phyloP scores from a whole-genome alignment of 2,888 invertebrate species.

The Crocallis elinguaria region DNA sequence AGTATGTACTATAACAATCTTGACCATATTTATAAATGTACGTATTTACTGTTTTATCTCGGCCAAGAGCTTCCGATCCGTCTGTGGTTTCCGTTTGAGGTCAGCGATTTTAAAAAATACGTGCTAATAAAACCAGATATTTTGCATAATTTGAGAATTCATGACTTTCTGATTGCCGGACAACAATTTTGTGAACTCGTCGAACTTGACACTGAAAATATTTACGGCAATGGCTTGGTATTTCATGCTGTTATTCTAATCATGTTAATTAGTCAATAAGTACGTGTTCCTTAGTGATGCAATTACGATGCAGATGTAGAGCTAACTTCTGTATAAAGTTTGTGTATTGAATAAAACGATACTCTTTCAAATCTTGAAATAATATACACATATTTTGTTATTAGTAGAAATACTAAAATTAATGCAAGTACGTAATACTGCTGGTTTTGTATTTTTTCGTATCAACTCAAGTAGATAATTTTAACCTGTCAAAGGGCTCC shows the following conservation, averaged over 20 bases:
- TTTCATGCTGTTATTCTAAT: neutral
- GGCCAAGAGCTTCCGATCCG: slow-evolving; percentile 17
- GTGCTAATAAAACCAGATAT: slow-evolving; percentile 31
- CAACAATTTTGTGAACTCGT: slow-evolving; percentile 2
- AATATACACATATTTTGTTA: no score
- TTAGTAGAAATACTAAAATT: no score
- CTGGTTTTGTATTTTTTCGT: no score
- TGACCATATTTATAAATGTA: no score
- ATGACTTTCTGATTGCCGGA: slow-evolving; percentile 17
- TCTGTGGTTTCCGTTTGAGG: slow-evolving; percentile 30
- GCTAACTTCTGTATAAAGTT: no score
- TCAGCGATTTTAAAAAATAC: slow-evolving; percentile 32
- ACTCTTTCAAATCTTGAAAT: no score
- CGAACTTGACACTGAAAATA: slow-evolving; percentile 28
- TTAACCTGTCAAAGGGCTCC: no score
- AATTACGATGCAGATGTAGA: neutral
- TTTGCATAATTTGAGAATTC: slow-evolving; percentile 32
- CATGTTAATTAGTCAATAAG: neutral
- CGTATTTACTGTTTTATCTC: slow-evolving; percentile 15
- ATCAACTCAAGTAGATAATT: no score
- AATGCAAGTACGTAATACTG: no score
- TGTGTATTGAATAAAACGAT: no score
- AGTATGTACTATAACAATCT: no score
- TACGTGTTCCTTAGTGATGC: neutral
- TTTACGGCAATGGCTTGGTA: neutral